Percentiles rank a stretch among this genome's conserved stretches.
Conservation (phyloP, 2,113 vertebrate species). For the Tachycineta bicolor region DNA sequence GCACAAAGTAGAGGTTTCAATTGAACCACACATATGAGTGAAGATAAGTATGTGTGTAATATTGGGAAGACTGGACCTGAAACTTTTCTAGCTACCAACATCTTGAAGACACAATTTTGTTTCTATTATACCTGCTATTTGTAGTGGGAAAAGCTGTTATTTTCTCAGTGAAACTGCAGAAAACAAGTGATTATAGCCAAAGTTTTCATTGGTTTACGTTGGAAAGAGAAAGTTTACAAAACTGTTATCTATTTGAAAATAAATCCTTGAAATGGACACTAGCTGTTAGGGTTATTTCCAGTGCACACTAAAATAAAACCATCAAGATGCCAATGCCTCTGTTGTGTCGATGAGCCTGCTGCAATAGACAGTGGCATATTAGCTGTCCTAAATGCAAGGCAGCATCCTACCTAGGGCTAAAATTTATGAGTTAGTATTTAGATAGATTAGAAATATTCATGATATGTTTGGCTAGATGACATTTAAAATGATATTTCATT, state of each 20-base stretch:
- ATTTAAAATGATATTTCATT: constrained; percentile 38
- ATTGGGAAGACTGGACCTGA: not conserved
- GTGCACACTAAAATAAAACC: not conserved
- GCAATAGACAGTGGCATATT: not conserved
- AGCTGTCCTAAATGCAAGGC: not conserved
- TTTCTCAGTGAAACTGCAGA: not conserved
- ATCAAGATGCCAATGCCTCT: not conserved
- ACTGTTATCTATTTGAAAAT: not conserved
- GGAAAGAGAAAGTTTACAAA: not conserved
- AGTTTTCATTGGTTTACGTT: not conserved
- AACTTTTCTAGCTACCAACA: not conserved
- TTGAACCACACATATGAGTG: rapidly evolving
- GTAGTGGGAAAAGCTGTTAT: not conserved
- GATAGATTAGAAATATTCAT: constrained; percentile 1
- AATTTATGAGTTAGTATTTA: not conserved
- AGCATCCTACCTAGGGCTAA: not conserved
- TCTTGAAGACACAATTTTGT: not conserved
- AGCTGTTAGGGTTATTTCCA: not conserved
- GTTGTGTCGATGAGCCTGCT: not conserved
- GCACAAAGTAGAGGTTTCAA: not conserved
- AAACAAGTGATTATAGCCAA: not conserved
- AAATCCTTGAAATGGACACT: not conserved
- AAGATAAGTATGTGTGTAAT: not conserved
- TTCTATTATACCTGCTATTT: not conserved
- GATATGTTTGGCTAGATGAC: not conserved